These are phyloP conservation scores for Fregetta grallaria DNA, from an alignment of 2,113 vertebrate genomes.

Conservation along the genomic window DNA sequence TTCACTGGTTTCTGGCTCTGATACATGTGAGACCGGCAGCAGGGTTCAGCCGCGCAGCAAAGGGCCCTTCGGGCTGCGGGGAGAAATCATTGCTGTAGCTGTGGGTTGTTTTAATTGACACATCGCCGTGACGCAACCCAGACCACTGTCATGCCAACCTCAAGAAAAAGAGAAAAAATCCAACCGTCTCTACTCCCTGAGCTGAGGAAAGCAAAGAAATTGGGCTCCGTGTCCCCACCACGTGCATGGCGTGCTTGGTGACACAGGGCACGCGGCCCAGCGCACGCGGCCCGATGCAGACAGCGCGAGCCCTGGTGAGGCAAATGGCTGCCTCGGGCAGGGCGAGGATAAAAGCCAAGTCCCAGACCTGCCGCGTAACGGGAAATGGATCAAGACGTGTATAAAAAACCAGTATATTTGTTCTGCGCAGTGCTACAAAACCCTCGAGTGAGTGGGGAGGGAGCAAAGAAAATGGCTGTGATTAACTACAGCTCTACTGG, in stretches of 20 bases:
- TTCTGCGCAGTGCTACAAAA: neutral
- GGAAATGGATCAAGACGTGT: neutral
- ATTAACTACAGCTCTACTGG: neutral
- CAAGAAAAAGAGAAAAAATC: neutral
- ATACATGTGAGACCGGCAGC: neutral
- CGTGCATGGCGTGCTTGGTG: neutral
- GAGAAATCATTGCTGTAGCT: neutral
- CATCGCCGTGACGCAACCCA: neutral
- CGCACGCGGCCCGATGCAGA: neutral
- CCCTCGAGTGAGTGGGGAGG: neutral
- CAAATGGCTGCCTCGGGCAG: neutral
- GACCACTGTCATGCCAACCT: neutral
- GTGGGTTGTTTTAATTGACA: neutral
- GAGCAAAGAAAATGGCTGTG: neutral
- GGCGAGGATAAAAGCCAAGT: neutral
- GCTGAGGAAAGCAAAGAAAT: neutral
- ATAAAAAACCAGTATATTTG: neutral
- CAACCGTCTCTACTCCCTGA: neutral
- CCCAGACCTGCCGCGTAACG: neutral
- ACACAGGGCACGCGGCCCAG: neutral
- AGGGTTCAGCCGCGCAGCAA: neutral
- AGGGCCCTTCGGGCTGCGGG: neutral
- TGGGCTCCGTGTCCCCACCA: rapidly evolving
- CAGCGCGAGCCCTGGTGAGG: neutral
- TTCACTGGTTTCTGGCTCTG: neutral